These are phyloP conservation scores for Nannospalax galili DNA, from an alignment of 2,113 vertebrate species.

Conservation along the genomic window DNA sequence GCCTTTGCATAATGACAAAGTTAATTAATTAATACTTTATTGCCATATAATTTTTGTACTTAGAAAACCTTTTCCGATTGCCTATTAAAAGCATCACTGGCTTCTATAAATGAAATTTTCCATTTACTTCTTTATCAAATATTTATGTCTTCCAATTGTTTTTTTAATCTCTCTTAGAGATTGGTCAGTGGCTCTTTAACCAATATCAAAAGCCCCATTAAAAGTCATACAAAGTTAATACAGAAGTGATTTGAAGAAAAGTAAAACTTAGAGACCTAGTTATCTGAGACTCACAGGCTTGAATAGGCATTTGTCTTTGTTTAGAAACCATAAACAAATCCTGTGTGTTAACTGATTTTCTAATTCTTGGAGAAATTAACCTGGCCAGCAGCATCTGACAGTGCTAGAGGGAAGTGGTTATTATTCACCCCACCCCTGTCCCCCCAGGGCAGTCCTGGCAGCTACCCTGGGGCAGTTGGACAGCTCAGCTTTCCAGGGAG, in stretches of 20 bases:
- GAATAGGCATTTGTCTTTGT: not conserved
- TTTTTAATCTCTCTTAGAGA: conserved; percentile 74
- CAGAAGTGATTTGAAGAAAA: conserved; percentile 22
- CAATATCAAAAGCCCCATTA: conserved; percentile 67
- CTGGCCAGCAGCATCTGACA: not conserved
- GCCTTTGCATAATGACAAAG: conserved; percentile 71
- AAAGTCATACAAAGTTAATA: conserved; percentile 64
- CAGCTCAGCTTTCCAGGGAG: not conserved
- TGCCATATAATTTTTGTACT: conserved; percentile 66
- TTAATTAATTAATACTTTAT: conserved; percentile 71
- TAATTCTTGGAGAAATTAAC: conserved; percentile 17
- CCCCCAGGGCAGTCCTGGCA: not conserved
- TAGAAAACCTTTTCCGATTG: conserved; percentile 72
- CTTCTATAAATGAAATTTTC: conserved; percentile 77
- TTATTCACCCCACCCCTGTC: conserved; percentile 29
- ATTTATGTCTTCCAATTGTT: conserved; percentile 76
- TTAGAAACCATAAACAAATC: conserved; percentile 30
- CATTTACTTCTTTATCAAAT: conserved; percentile 78
- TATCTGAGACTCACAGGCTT: not conserved
- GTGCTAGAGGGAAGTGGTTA: not conserved
- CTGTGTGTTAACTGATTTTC: not conserved
- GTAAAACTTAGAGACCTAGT: not conserved
- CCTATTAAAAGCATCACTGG: not conserved
- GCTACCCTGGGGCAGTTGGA: not conserved
- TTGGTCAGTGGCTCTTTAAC: conserved; percentile 71